Evolutionary conservation across 2,797 vertebrate species (phyloP).

Genomic region (Limnodromus scolopaceus): DNA sequence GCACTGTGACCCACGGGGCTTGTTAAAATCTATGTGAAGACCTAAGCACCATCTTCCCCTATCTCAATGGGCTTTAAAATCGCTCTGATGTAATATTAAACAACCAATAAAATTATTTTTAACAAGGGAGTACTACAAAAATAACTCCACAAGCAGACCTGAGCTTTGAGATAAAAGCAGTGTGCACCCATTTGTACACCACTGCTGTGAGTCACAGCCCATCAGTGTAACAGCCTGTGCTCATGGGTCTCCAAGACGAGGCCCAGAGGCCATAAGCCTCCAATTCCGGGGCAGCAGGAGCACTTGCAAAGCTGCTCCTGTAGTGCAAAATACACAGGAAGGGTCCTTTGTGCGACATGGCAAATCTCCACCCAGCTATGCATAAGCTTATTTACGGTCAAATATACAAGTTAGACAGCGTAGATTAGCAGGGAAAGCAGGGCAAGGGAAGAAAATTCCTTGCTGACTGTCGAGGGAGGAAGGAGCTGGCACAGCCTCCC

Average conservation of each 20-base stretch:
- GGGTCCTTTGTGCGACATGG: rapidly evolving
- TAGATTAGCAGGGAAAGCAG: not conserved
- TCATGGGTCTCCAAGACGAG: not conserved
- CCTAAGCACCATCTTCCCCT: not conserved
- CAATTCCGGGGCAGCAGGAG: not conserved
- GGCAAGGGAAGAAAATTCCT: not conserved
- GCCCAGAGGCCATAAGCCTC: not conserved
- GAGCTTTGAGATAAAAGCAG: not conserved
- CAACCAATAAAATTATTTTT: not conserved
- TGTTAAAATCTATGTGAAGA: conserved; percentile 8
- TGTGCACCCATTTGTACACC: not conserved
- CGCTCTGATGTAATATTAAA: conserved; percentile 28
- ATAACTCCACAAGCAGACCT: not conserved
- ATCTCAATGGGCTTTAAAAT: not conserved
- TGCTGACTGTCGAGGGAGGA: not conserved
- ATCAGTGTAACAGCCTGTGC: rapidly evolving
- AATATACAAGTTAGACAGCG: not conserved
- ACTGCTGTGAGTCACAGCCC: not conserved
- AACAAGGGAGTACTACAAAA: not conserved
- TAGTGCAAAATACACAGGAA: not conserved
- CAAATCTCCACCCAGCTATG: not conserved
- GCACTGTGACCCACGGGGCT: not conserved
- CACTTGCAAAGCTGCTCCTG: not conserved
- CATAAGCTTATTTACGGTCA: not conserved
- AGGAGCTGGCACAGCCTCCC: not conserved